Base-by-base conservation (phyloP, 2,113 vertebrate species). In the Pelobates fuscus region DNA sequence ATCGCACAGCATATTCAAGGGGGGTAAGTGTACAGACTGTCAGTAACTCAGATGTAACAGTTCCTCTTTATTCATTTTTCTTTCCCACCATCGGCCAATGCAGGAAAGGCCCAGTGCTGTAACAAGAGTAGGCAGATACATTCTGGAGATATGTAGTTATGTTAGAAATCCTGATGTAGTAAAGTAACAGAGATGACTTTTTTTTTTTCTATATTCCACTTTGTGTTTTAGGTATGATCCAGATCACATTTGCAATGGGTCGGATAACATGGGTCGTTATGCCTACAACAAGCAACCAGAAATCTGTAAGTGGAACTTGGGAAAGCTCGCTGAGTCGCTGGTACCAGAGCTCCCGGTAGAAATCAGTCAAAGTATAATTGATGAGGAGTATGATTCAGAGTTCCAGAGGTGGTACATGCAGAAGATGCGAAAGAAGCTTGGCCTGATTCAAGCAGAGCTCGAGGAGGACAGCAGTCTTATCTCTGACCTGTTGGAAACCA, bases 231-330 rank as follows among this genome's bases (percentile, higher is more conserved):
- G 97, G 76, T 99, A 98, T 2, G 96, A 99, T 83, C 97, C 97
- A 14, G 92, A 96, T 61, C 95, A 95, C 24, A 82, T 98, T 65
- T 99, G 96, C 87, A 99, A 99, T 1, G 93, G 92, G 10, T 99
- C 97, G 0, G 97, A 99, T 86, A 92, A 85, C 15, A 84, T 89
- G 0, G 95, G 95, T 2, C 96, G 96, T 23, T 99, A 99, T 27
- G 86, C 96, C 0, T 99, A 95, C 81, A 87, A 92, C 88, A 94
- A 92, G 59, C 97, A 99, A 86, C 95, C 96, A 0, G 92, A 93
- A 8, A 88, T 98, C 46, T 99, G 97, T 86, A 93, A 86, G 69
- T 99, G 97, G 97, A 99, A 99, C 84, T 89, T 99, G 84, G 86
- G 83, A 72, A 95, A 95, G 49, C 88, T 99, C 12, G 95, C 94